Conservation (phyloP, 2,888 invertebrate species). For the Tetragnatha montana region DNA sequence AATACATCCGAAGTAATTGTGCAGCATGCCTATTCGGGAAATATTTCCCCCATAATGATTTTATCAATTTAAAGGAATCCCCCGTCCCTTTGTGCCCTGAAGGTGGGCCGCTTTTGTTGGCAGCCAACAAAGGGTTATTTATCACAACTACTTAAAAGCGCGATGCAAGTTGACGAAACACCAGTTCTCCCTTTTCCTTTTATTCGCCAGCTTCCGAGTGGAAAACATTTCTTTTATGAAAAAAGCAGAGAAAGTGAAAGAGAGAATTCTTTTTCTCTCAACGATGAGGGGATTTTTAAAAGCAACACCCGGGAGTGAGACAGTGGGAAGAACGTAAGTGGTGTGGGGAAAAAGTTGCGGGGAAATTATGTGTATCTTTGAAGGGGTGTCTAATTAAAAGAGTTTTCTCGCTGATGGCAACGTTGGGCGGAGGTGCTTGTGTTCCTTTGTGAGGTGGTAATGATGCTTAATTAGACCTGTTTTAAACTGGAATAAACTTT, state of each 20-base stretch:
- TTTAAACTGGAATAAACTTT: background rate
- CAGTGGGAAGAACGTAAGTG: background rate
- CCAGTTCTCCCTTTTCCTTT: conserved; percentile 7
- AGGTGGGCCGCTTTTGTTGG: conserved; percentile 15
- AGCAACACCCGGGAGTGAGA: background rate
- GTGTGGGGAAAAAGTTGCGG: background rate
- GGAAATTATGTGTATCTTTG: conserved; percentile 9
- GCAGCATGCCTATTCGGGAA: conserved; percentile 13
- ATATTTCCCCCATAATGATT: conserved; percentile 45
- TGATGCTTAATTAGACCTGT: background rate
- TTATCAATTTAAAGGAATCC: conserved; percentile 47
- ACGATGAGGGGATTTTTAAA: conserved; percentile 5
- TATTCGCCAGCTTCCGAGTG: conserved; percentile 31
- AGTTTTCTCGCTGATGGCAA: background rate
- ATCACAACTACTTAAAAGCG: conserved; percentile 2
- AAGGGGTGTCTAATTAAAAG: conserved; percentile 16
- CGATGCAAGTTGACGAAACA: conserved; percentile 27
- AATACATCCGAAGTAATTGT: conserved; percentile 25
- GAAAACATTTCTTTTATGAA: conserved; percentile 36
- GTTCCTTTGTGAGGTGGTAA: background rate
- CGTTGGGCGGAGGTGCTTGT: background rate
- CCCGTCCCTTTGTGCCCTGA: background rate
- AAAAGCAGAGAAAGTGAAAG: background rate
- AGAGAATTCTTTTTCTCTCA: conserved; percentile 4
- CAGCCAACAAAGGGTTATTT: conserved; percentile 21